phyloP scores from a whole-genome alignment of 2,113 vertebrate genomes.

The Vanacampus margaritifer region DNA sequence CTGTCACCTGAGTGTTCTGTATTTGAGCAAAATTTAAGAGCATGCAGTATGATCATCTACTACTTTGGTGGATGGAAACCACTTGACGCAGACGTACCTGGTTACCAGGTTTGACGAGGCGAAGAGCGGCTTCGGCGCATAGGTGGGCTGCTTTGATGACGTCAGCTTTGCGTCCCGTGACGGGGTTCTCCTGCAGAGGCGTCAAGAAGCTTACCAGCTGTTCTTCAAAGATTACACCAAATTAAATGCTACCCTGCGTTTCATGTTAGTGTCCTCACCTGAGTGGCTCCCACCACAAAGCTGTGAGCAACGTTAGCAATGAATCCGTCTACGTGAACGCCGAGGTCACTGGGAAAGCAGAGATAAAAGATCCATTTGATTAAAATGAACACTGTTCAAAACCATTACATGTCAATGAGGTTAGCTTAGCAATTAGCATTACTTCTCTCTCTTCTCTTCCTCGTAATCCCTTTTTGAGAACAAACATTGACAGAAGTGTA shows the following conservation, averaged over 20 bases:
- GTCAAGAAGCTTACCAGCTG: background rate
- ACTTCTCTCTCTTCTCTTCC: too few relatives aligned
- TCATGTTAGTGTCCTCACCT: slow-evolving; percentile 66
- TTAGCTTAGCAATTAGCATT: too few relatives aligned
- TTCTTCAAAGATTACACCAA: background rate
- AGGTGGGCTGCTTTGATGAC: slow-evolving; percentile 92
- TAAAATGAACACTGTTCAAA: background rate
- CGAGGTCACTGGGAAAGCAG: slow-evolving; percentile 80
- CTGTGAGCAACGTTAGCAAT: slow-evolving; percentile 92
- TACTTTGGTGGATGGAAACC: background rate
- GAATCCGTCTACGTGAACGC: slow-evolving; percentile 92
- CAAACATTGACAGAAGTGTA: too few relatives aligned
- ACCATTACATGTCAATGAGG: too few relatives aligned
- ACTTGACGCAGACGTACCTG: slow-evolving; percentile 73
- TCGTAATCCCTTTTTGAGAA: too few relatives aligned
- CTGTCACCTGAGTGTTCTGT: slow-evolving; percentile 94
- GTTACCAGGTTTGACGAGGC: slow-evolving; percentile 94
- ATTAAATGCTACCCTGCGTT: background rate
- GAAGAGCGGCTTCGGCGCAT: slow-evolving; percentile 91
- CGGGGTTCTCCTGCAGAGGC: slow-evolving; percentile 77
- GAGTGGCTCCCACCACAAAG: slow-evolving; percentile 82
- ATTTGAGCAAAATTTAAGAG: background rate
- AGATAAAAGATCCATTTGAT: slow-evolving; percentile 1
- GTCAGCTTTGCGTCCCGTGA: slow-evolving; percentile 90
- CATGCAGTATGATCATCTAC: background rate